phyloP scores from a whole-genome alignment of 2,113 vertebrate genomes.

The Fulica atra region DNA sequence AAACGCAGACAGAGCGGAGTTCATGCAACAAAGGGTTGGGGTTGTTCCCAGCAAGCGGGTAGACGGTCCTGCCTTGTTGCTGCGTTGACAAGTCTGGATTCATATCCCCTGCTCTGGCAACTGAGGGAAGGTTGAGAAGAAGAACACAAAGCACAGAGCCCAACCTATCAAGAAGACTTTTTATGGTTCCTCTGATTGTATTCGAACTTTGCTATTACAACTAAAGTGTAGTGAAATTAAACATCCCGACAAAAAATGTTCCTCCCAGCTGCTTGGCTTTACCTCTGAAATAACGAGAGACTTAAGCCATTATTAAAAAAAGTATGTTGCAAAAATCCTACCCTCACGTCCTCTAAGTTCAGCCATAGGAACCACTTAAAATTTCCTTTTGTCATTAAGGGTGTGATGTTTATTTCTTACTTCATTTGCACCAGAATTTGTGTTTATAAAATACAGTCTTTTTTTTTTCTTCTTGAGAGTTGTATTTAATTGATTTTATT shows the following conservation, averaged over 20 bases:
- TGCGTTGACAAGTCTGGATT: slow-evolving; percentile 48
- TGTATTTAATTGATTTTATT: slow-evolving; percentile 67
- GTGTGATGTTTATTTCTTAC: slow-evolving; percentile 65
- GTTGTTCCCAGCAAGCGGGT: slow-evolving; percentile 52
- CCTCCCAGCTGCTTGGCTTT: slow-evolving; percentile 65
- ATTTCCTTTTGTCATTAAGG: slow-evolving; percentile 59
- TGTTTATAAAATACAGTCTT: slow-evolving; percentile 38
- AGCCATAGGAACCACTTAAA: slow-evolving; percentile 53
- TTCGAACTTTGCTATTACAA: slow-evolving; percentile 52
- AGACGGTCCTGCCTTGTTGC: slow-evolving; percentile 69
- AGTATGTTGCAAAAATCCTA: slow-evolving; percentile 42
- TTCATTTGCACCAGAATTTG: slow-evolving; percentile 60
- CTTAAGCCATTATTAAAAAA: slow-evolving; percentile 59
- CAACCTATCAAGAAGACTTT: slow-evolving; percentile 55
- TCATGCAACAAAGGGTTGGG: slow-evolving; percentile 46
- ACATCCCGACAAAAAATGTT: slow-evolving; percentile 10
- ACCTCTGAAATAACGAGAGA: slow-evolving; percentile 51
- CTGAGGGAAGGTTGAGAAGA: slow-evolving; percentile 71
- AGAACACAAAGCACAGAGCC: slow-evolving; percentile 73
- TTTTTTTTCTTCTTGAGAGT: slow-evolving; percentile 28
- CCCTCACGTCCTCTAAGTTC: slow-evolving; percentile 58
- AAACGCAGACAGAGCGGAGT: slow-evolving; percentile 53
- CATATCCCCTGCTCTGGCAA: slow-evolving; percentile 35
- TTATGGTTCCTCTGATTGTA: slow-evolving; percentile 67
- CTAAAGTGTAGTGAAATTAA: slow-evolving; percentile 42